phyloP scores from a whole-genome alignment of 2,797 vertebrate species.

The Limnodromus scolopaceus region DNA sequence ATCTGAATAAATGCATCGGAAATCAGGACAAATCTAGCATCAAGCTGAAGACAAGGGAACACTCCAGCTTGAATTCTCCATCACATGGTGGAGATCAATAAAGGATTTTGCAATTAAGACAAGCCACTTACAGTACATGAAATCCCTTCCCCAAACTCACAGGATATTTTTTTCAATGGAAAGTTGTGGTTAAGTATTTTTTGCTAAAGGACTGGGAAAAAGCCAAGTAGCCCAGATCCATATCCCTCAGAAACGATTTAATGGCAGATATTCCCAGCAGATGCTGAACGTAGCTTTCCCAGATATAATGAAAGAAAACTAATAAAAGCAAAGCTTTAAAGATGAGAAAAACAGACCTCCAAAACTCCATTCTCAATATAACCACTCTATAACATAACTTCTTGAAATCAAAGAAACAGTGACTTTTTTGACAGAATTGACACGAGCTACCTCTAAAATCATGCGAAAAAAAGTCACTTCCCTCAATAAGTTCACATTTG shows the following conservation, averaged over 20 bases:
- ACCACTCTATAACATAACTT: background rate
- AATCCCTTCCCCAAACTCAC: background rate
- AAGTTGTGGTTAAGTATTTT: background rate
- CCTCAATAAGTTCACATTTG: background rate
- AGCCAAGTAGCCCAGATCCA: background rate
- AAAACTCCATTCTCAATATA: background rate
- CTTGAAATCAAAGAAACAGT: background rate
- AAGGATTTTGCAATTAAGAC: background rate
- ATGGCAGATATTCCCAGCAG: background rate
- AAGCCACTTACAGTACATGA: background rate
- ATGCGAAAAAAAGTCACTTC: background rate
- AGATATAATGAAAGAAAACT: background rate
- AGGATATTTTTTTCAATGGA: background rate
- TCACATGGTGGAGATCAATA: background rate
- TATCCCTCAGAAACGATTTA: background rate
- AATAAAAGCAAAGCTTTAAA: conserved; percentile 13
- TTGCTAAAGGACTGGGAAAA: background rate
- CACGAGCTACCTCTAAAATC: background rate
- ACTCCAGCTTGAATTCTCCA: background rate
- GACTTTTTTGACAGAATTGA: background rate
- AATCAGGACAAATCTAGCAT: background rate
- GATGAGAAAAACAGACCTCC: background rate
- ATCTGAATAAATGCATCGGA: background rate
- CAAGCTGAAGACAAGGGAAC: background rate
- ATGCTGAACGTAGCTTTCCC: background rate